Percentiles rank a stretch among this genome's conserved stretches.
Evolutionary conservation across 2,113 vertebrate genomes (phyloP).

Genomic region (Anarhynchus alexandrinus): DNA sequence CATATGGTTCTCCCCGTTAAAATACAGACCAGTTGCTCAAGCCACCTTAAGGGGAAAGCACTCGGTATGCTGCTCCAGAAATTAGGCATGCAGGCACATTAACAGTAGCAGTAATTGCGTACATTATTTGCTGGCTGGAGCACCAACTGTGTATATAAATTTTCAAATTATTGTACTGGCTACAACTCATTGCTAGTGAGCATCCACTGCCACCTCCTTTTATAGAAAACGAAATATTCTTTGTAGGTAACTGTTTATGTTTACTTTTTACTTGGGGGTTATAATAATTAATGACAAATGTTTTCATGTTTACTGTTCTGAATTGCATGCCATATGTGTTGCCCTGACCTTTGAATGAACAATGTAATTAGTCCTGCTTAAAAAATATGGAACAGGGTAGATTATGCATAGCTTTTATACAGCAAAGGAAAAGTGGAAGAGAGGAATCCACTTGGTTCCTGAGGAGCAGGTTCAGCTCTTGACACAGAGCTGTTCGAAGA

Average conservation of each 20-base stretch:
- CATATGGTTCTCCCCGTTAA: not conserved
- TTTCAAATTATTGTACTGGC: slow-evolving; percentile 14
- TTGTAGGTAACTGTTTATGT: slow-evolving; percentile 13
- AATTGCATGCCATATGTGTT: not conserved
- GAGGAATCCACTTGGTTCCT: not conserved
- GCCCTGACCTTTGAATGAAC: not conserved
- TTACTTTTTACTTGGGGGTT: not conserved
- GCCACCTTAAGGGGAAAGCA: not conserved
- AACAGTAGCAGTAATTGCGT: not conserved
- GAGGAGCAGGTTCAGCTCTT: not conserved
- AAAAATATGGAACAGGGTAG: not conserved
- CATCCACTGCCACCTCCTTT: not conserved
- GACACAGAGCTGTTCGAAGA: not conserved
- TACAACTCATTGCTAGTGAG: not conserved
- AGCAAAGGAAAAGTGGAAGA: not conserved
- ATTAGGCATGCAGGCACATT: not conserved
- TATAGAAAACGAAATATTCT: not conserved
- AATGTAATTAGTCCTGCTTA: not conserved
- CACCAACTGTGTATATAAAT: not conserved
- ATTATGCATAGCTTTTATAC: not conserved
- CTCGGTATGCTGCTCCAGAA: not conserved
- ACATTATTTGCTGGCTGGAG: slow-evolving; percentile 2
- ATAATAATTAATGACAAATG: not conserved
- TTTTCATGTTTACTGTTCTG: not conserved
- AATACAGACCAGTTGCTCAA: not conserved